Evolutionary conservation across 2,797 vertebrate genomes (phyloP).

Genomic region (Morus bassanus): DNA sequence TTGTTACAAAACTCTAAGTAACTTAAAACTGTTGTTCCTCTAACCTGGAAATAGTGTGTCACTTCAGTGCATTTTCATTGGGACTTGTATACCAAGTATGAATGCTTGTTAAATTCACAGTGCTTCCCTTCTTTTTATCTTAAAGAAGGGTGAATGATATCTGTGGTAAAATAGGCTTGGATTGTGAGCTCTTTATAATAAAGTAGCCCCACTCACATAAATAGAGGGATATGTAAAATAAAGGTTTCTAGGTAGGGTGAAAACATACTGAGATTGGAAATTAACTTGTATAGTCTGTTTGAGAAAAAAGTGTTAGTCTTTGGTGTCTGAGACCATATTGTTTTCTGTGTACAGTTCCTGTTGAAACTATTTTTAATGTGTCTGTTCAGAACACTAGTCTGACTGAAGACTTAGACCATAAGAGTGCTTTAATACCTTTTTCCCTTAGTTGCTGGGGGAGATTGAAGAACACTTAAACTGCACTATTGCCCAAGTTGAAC

Average conservation of each 20-base stretch:
- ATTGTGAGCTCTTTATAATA: not conserved
- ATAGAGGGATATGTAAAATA: not conserved
- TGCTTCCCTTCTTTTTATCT: not conserved
- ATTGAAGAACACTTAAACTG: conserved; percentile 97
- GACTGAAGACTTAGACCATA: not conserved
- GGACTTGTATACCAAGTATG: not conserved
- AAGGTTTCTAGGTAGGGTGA: not conserved
- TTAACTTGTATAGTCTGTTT: not conserved
- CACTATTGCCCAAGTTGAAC: conserved; percentile 94
- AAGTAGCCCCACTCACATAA: not conserved
- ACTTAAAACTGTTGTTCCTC: not conserved
- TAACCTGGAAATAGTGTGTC: not conserved
- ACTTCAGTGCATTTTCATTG: not conserved
- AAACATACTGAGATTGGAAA: not conserved
- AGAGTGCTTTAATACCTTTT: not conserved
- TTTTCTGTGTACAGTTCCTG: not conserved
- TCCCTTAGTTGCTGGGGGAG: conserved; percentile 87
- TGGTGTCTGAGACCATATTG: not conserved
- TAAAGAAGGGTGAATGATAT: not conserved
- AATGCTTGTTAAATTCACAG: not conserved
- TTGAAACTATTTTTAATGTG: not conserved
- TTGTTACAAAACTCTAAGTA: not conserved
- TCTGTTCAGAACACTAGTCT: not conserved
- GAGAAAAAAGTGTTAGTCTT: not conserved
- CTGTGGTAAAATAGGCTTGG: not conserved